Conservation (phyloP, 2,113 vertebrate genomes). For the Laticauda colubrina region DNA sequence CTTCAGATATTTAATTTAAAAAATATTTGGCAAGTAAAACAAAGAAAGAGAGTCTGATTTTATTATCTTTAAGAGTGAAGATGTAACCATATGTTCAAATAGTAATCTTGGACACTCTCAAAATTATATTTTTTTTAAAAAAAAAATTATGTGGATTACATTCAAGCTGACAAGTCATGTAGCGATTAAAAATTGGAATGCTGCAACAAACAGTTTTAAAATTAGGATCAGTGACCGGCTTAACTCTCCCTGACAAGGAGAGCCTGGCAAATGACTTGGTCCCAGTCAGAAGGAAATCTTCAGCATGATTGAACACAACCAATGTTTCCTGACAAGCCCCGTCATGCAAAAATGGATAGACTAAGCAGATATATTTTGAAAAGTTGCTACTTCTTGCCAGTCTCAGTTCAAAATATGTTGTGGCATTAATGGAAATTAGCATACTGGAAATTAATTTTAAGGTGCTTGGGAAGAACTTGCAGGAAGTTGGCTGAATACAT, state of each 20-base stretch:
- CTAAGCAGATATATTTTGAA: conserved; percentile 62
- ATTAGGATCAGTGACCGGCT: conserved; percentile 91
- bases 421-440: accelerated
- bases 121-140: conserved; percentile 78
- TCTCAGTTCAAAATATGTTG: conserved; percentile 23
- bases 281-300: conserved; percentile 88
- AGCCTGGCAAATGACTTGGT: conserved; percentile 88
- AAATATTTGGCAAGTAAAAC: neutral
- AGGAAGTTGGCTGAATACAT: neutral
- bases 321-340: conserved; percentile 82
- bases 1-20: neutral
- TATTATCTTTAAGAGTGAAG: conserved; percentile 41
- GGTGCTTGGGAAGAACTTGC: neutral
- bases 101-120: conserved; percentile 71
- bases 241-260: conserved; percentile 91
- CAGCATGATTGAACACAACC: conserved; percentile 84
- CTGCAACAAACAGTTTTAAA: conserved; percentile 91
- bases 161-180: conserved; percentile 93
- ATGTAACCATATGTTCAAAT: conserved; percentile 43
- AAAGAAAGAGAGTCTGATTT: conserved; percentile 3
- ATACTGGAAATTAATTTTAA: conserved; percentile 17
- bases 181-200: conserved; percentile 97
- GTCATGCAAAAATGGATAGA: conserved; percentile 62
- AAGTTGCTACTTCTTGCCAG: conserved; percentile 52
- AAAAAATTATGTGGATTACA: conserved; percentile 81